These are phyloP conservation scores for Stichodactyla mertensii DNA, from an alignment of 64 coral and sea anemone genomes.

Conservation along the genomic window DNA sequence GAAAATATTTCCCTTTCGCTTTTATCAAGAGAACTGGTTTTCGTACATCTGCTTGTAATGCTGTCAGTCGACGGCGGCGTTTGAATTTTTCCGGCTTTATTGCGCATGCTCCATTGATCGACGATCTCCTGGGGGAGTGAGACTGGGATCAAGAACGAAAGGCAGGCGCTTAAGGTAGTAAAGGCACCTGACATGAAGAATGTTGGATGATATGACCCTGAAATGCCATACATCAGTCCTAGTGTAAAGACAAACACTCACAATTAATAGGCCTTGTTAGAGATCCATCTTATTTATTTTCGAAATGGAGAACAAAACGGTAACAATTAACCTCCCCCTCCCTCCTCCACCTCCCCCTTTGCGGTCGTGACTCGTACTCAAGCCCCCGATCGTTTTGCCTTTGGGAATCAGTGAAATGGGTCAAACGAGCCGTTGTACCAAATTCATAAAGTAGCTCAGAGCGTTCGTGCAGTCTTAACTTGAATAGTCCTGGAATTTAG, in stretches of 20 bases:
- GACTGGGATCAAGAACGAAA: constrained; percentile 58
- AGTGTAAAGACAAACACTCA: not conserved
- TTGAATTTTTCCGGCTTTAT: constrained; percentile 14
- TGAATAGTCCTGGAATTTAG: no score
- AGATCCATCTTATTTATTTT: no score
- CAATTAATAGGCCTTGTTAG: not conserved
- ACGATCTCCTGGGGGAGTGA: constrained; percentile 63
- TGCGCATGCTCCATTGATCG: constrained; percentile 46
- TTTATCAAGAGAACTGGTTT: not conserved
- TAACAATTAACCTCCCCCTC: no score
- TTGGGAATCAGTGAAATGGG: no score
- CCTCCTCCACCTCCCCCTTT: no score
- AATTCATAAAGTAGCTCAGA: no score
- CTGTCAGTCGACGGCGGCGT: not conserved
- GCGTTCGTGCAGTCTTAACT: no score
- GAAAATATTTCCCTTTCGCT: not conserved
- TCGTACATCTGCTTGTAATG: not conserved
- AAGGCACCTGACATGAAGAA: constrained; percentile 87
- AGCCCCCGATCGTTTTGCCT: no score
- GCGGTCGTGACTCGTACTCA: no score
- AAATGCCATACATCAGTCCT: constrained; percentile 61
- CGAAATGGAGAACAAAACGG: no score
- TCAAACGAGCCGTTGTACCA: no score
- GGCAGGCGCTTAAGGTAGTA: constrained; percentile 56
- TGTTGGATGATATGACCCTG: constrained; percentile 53